Base-by-base conservation (phyloP, 2,888 invertebrate genomes). In the Lasioglossum villosulum region DNA sequence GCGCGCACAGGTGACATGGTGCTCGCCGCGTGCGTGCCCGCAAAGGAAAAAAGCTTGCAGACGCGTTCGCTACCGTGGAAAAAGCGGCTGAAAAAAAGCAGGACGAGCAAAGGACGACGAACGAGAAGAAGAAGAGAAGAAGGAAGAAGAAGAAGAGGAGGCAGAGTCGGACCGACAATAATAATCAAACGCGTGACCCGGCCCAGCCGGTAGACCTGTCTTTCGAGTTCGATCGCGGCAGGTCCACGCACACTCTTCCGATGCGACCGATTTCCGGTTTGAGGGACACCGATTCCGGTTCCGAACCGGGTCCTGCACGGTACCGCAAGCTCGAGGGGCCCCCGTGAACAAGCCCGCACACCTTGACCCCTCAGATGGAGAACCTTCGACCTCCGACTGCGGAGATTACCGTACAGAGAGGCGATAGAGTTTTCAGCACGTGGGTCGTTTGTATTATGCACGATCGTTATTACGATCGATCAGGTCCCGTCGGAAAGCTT, bases 271-370 rank as follows among this genome's bases (percentile, higher is more conserved):
- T 92, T 92, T 92, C 91, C 91, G 91, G 91, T 91, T 92, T 89
- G 76, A 90, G 86, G 85, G 90, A 90, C 81, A 82, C 80, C 89
- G 91, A 92, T 91, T 90, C 92, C 92, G 92, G 91, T 92, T 91
- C 85, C 92, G 79, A 90, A 86, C 72, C 83, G 78, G 80, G 70
- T 34, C 71, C 81, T 39, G 74, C 52, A 23, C 59, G 75, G 84
- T 90, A 90, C 88, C 90, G 90, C 83, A 78, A 83, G 80, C 76
- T 68, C 75, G 48, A 56, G 48, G 37, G 48, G 42, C 52, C 45
- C n/a, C 30, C 48, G 34, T 23, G 66, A 34, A 34, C 59, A 34
- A 78, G 34, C 42, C 59, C n/a, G 59, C 75, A 19, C 5, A 27
- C 34, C 30, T 19, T 78, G 77, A 86, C 79, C 84, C 75, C 66